Percentiles rank a stretch among this genome's conserved stretches.
Conservation (phyloP, 2,113 vertebrate genomes). For the Coryphaenoides rupestris region DNA sequence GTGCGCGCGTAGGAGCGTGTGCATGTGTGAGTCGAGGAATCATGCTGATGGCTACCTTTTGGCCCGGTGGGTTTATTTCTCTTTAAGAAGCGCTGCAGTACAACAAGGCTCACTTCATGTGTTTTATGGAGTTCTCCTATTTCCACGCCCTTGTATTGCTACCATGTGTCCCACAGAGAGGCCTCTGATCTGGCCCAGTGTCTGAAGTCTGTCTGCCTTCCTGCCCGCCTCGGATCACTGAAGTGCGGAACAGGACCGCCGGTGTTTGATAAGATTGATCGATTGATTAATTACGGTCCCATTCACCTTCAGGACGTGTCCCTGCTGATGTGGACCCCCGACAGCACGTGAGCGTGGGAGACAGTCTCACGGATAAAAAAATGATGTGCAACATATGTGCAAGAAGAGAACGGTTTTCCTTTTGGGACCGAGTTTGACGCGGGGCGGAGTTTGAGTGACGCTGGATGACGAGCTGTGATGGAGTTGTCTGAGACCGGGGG, state of each 20-base stretch:
- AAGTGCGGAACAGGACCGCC: too few relatives aligned
- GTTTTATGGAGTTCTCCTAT: neutral
- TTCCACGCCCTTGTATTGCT: neutral
- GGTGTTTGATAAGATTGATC: too few relatives aligned
- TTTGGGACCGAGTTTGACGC: neutral
- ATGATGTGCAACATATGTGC: neutral
- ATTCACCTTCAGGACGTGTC: neutral
- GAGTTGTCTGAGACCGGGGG: neutral
- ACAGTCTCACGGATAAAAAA: too few relatives aligned
- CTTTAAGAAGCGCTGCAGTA: neutral
- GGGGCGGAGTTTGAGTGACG: neutral
- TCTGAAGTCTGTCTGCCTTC: neutral
- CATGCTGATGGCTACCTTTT: neutral
- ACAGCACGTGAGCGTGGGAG: neutral
- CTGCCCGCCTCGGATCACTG: too few relatives aligned
- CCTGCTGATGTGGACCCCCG: neutral
- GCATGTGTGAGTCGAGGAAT: neutral
- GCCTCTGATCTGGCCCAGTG: neutral
- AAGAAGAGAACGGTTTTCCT: neutral
- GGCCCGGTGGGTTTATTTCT: neutral
- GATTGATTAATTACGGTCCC: too few relatives aligned
- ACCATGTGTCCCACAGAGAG: neutral
- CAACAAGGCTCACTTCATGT: neutral
- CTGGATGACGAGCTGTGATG: slow-evolving; percentile 1
- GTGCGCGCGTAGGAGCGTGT: neutral